These are phyloP conservation scores for Alectura lathami DNA, from an alignment of 2,113 vertebrate species.

Conservation along the genomic window DNA sequence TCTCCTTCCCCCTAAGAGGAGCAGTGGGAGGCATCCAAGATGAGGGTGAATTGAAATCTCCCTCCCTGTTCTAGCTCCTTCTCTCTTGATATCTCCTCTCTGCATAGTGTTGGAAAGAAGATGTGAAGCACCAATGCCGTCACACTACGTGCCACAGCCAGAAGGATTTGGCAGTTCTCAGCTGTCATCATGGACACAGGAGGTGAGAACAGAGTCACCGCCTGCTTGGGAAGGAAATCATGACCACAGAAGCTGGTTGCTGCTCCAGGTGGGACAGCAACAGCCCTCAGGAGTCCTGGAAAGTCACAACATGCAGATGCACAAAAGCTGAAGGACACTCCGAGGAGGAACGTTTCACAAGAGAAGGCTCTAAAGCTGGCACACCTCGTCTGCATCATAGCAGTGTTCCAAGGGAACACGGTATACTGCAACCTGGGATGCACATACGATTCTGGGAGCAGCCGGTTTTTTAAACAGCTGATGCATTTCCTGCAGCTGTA, in stretches of 20 bases:
- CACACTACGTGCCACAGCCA: background rate
- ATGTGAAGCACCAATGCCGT: background rate
- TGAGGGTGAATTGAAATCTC: background rate
- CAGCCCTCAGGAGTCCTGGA: background rate
- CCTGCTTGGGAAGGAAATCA: too few relatives aligned
- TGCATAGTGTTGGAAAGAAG: background rate
- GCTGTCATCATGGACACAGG: background rate
- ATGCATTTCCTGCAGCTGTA: background rate
- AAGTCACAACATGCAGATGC: background rate
- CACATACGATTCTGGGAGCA: background rate
- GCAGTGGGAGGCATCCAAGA: background rate
- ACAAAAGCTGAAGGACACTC: background rate
- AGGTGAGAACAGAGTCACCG: background rate
- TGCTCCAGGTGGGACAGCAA: background rate
- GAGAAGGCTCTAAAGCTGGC: background rate
- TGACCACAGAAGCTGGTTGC: fast-evolving
- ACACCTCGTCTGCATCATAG: background rate
- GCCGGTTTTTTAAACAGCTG: background rate
- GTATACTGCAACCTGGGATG: background rate
- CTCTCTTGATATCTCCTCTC: background rate
- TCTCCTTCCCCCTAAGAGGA: background rate
- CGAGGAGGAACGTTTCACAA: background rate
- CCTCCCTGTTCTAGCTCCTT: background rate
- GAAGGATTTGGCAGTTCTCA: background rate
- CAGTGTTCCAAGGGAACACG: background rate